These are phyloP conservation scores for Syndactyla subalaris DNA, from an alignment of 2,797 vertebrate genomes.

Conservation along the genomic window DNA sequence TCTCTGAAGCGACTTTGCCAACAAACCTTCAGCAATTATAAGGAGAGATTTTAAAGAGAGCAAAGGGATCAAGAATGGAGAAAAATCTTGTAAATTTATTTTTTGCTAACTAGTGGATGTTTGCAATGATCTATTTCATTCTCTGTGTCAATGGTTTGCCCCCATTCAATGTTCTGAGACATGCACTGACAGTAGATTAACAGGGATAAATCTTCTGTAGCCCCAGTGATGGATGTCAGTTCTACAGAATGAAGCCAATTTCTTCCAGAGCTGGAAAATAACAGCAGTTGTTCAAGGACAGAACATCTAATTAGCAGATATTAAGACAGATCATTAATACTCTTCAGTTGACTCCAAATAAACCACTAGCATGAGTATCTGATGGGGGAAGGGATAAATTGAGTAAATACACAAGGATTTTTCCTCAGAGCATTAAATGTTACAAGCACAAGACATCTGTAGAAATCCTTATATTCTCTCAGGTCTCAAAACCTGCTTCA, in stretches of 20 bases:
- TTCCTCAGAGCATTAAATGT: not conserved
- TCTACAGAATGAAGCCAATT: not conserved
- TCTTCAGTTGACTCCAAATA: not conserved
- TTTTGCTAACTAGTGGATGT: not conserved
- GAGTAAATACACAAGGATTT: not conserved
- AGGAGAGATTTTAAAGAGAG: not conserved
- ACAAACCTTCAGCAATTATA: not conserved
- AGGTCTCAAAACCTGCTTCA: not conserved
- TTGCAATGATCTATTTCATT: constrained; percentile 4
- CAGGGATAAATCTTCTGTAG: not conserved
- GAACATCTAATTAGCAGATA: not conserved
- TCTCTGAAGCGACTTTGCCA: not conserved
- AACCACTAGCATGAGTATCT: not conserved
- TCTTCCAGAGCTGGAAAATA: not conserved
- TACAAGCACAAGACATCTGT: not conserved
- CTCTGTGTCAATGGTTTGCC: not conserved
- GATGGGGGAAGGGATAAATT: not conserved
- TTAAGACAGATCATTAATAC: not conserved
- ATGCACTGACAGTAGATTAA: not conserved
- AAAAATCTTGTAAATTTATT: constrained; percentile 21
- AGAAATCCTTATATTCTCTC: not conserved
- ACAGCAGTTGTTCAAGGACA: not conserved
- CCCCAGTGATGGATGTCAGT: not conserved
- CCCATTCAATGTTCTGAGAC: not conserved
- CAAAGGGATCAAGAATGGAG: constrained; percentile 8